Base-by-base conservation (phyloP, 1,140 invertebrate genomes). In the Tribolium castaneum region DNA sequence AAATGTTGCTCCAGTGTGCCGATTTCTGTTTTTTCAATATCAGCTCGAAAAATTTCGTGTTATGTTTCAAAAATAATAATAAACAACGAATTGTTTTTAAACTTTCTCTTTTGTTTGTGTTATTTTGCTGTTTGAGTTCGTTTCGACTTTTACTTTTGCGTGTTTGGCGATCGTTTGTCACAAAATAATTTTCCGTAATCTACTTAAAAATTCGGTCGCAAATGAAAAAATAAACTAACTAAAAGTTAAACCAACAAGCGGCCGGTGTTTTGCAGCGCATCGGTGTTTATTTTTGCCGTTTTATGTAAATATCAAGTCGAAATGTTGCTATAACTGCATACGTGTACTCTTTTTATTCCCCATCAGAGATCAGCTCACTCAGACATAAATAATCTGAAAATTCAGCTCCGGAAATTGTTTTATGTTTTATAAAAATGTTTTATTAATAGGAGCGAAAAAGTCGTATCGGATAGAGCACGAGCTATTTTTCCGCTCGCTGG, bases 401-500 rank as follows among this genome's bases (percentile, higher is more conserved):
- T 66, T 35, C 25, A 35, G 7, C 1, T n/a, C n/a, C 59, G 59
- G 59, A 66, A 66, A 66, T 66, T 66, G 59, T 66, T 52, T 52
- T 52, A 52, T 52, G 51, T 52, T 52, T 52, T 52, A 66, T 66
- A 10, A 12, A 16, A 66, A 66, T 66, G 59, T 59, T 66, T 66
- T 66, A 66, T 66, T 66, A 66, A 66, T 35, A 35, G 2, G n/a
- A 66, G 30, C 10, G 25, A 66, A 66, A 66, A 66, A 66, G n/a
- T 66, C 59, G 3, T 35, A 35, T 66, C 30, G 30, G 59, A 12
- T 66, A 35, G 30, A 35, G 45, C 34, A n/a, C 30, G 14, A 66
- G 59, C 59, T 35, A 66, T 66, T 66, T 62, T 66, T 39, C n/a
- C 30, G 59, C 59, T 66, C 16, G 59, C 30, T 22, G 30, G 9